Evolutionary conservation across 2,888 invertebrate genomes (phyloP), one percentile per base, ranked within the genome.

Genomic region (Actias luna): DNA sequence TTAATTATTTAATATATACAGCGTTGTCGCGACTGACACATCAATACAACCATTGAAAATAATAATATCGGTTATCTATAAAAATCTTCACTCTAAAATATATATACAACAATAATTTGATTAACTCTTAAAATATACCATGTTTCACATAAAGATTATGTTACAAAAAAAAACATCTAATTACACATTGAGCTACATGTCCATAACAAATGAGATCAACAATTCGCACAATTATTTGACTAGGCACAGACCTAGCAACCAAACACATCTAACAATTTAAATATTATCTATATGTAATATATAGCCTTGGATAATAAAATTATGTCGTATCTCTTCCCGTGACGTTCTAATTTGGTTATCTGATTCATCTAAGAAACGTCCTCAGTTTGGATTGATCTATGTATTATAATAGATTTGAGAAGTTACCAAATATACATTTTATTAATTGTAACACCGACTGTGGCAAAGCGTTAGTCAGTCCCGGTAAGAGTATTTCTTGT

Each of bases 181-280:
- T 82, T 88, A 88, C 80, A 88, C 80, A 89, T 90, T 90, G 90
- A 90, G 90, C 91, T 91, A 89, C 80, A 85, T 84, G 81, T 88
- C 76, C 85, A 84, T 89, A 87, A 89, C 87, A 88, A 88, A 88
- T 91, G 92, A 92, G 91, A 91, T 91, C 91, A 92, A 89, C 87
- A 84, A 87, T 85, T 86, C 88, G 84, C 89, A 84, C 85, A 78
- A 75, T 77, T 70, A 64, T 65, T 66, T 61, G 65, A 64, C 68
- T 72, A 70, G 65, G 65, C 67, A 71, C 22, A 3, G 3, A 33
- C 16, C n/a, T 42, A 18, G 42, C 42, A 50, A 50, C 46, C 46
- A 10, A 22, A 29, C 29, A 18, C 31, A 16, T 8, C 22, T 31
- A 31, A 5, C 57, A 57, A 57, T 29, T 33, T 31, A 29, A 31